Percentiles rank a stretch among this genome's conserved stretches.
phyloP scores from a whole-genome alignment of 2,113 vertebrate species.

The Etheostoma cragini region DNA sequence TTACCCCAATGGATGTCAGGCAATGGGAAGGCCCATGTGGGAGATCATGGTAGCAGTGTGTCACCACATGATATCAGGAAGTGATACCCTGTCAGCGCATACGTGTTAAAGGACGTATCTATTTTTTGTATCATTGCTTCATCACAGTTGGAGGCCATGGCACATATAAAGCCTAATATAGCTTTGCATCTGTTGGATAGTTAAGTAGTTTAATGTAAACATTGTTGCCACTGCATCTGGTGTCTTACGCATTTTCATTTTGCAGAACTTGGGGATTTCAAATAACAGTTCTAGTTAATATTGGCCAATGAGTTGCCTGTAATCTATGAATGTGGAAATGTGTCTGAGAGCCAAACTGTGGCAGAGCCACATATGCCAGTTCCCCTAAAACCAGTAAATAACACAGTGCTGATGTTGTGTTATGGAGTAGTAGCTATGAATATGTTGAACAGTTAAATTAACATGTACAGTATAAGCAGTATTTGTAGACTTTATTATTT shows the following conservation, averaged over 20 bases:
- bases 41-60: conserved; percentile 70
- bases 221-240: neutral
- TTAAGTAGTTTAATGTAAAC: conserved; percentile 15
- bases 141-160: conserved; percentile 23
- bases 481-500: too few relatives aligned
- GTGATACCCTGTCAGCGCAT: conserved; percentile 39
- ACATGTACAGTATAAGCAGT: too few relatives aligned
- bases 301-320: neutral
- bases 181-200: neutral
- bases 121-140: conserved; percentile 28
- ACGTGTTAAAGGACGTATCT: neutral
- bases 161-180: neutral
- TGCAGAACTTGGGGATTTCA: neutral
- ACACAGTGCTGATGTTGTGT: neutral
- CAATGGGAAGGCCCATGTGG: conserved; percentile 72
- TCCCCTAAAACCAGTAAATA: neutral
- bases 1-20: conserved; percentile 72
- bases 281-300: neutral
- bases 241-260: neutral
- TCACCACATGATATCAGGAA: conserved; percentile 73
- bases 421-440: neutral
- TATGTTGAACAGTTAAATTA: neutral
- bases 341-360: neutral
- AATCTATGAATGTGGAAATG: too few relatives aligned
- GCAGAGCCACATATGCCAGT: neutral